These are phyloP conservation scores for Coracopsis vasa DNA, from an alignment of 2,113 vertebrate genomes.

Conservation along the genomic window DNA sequence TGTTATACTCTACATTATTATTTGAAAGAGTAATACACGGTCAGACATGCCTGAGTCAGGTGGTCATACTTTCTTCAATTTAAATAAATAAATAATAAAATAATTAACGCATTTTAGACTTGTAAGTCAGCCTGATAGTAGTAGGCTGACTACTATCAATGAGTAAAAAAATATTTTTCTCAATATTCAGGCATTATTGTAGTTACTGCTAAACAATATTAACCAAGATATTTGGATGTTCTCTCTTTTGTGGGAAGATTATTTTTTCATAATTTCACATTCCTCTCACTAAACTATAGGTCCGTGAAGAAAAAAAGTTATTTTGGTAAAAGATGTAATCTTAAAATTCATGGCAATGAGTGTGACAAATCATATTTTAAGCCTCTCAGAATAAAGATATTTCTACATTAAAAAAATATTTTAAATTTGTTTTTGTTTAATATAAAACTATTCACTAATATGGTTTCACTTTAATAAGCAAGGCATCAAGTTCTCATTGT, in stretches of 20 bases:
- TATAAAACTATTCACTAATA: not conserved
- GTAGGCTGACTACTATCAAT: not conserved
- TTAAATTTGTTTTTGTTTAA: not conserved
- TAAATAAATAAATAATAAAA: not conserved
- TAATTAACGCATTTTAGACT: not conserved
- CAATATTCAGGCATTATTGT: not conserved
- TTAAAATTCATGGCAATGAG: not conserved
- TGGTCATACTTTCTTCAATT: not conserved
- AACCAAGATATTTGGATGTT: not conserved
- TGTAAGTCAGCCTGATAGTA: not conserved
- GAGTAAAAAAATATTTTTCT: not conserved
- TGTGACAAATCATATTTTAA: not conserved
- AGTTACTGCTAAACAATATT: not conserved
- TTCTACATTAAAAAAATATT: not conserved
- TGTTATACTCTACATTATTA: not conserved
- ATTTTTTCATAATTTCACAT: not conserved
- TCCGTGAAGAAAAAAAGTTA: not conserved
- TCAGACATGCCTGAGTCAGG: not conserved
- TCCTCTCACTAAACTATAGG: not conserved
- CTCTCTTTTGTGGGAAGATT: not conserved
- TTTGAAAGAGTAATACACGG: not conserved
- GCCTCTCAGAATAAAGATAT: not conserved
- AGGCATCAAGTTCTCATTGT: not conserved
- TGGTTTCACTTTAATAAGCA: not conserved
- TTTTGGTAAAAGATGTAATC: not conserved